Base-by-base conservation (phyloP, 2,888 invertebrate species). In the Halocaridina rubra region DNA sequence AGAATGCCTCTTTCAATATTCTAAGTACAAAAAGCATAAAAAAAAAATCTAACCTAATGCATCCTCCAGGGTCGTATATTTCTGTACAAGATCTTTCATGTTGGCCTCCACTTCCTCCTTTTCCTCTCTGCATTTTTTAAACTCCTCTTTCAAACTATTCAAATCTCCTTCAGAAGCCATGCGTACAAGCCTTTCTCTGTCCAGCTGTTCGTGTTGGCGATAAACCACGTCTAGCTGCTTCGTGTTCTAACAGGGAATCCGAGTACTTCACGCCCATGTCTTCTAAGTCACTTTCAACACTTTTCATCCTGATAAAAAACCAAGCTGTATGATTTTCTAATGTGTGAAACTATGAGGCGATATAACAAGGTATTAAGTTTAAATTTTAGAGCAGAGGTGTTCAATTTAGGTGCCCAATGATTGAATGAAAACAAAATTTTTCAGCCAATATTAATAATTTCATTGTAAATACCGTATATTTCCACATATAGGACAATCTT, bases 181-280 rank as follows among this genome's bases (percentile, higher is more conserved):
- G 27, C 80, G 59, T 29, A 77, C 39, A 22, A 84, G 77, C 2
- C 57, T 59, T 39, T 82, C 84, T 39, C 61, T 33, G 10, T 80
- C 80, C 22, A 80, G 76, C n/a, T 86, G 61, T 22, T 84, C 80
- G 46, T 27, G 84, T 80, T 27, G 77, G 84, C 8, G 33, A 46
- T 24, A 86, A 74, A 8, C 71, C 86, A 3, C 84, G 53, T 22
- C 80, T 39, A 1, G 86, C 84, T 4, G 80, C 80, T 46, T 86
- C 86, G 13, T 84, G 84, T n/a, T 86, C 86, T 22, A 86, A 67
- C 3, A 86, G 59, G 1, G 84, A 74, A 57, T 86, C 78, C 13
- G 86, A 86, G 33, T 86, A 84, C 33, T 86, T 82, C 8, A 72
- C 80, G 27, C 84, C 77, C 22, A 86, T 30, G n/a, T 86, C 86